Evolutionary conservation across 2,113 vertebrate genomes (phyloP).

Genomic region (Sarotherodon lohbergeri): DNA sequence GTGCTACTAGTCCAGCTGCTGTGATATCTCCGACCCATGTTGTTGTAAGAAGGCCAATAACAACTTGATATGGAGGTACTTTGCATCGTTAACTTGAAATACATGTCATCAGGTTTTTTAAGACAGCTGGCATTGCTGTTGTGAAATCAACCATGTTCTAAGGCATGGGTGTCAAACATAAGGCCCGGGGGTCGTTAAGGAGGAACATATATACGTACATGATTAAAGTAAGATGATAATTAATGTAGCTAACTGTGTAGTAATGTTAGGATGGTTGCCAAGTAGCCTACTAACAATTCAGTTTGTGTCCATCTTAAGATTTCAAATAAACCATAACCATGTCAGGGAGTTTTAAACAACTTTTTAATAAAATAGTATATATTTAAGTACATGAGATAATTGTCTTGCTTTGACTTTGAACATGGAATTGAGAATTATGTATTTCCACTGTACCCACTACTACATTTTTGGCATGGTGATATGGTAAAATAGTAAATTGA

Average conservation of each 20-base stretch:
- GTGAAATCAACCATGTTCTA: background rate
- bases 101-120: background rate
- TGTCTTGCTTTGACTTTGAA: background rate
- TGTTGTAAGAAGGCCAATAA: background rate
- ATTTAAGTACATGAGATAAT: background rate
- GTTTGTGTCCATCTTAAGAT: background rate
- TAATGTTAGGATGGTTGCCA: background rate
- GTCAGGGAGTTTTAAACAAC: background rate
- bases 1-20: background rate
- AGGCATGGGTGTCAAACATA: background rate
- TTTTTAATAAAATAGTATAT: background rate
- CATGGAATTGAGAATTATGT: background rate
- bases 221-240: background rate
- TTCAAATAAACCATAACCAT: background rate
- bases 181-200: accelerated
- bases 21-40: background rate
- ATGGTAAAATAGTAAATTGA: background rate
- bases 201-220: background rate
- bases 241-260: background rate
- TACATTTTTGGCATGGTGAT: background rate
- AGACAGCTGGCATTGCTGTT: background rate
- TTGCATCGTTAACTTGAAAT: background rate
- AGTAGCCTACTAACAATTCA: background rate
- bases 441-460: background rate
- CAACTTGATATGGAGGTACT: background rate